phyloP scores from a whole-genome alignment of 2,888 invertebrate species.

The Octonoba sinensis region DNA sequence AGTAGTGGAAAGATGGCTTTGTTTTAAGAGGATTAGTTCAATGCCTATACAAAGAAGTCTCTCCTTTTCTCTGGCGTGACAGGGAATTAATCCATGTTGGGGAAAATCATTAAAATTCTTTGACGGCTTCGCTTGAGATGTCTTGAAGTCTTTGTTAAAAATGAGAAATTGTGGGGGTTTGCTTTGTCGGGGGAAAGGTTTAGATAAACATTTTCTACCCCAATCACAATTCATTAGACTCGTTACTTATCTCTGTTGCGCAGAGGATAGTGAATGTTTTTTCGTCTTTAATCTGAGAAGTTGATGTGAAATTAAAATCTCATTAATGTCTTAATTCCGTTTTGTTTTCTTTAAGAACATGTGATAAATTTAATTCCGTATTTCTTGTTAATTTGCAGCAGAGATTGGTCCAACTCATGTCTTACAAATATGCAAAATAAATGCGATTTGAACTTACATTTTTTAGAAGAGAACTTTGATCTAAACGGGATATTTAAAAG shows the following conservation, averaged over 20 bases:
- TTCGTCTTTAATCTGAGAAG: background rate
- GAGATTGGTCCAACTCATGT: too few species aligned
- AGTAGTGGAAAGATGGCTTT: slow-evolving; percentile 12
- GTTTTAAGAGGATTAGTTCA: slow-evolving; percentile 44
- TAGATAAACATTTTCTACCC: background rate
- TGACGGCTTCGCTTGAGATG: slow-evolving; percentile 14
- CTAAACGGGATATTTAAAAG: too few species aligned
- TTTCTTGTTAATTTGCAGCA: too few species aligned
- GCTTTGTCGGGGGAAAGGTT: background rate
- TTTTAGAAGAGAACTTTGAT: too few species aligned
- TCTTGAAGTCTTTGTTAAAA: slow-evolving; percentile 48
- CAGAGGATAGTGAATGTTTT: background rate
- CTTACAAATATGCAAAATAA: too few species aligned
- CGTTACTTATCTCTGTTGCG: background rate
- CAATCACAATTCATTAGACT: background rate
- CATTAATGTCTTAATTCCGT: too few species aligned
- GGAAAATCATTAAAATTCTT: slow-evolving; percentile 13
- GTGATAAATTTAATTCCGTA: too few species aligned
- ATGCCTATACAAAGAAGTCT: slow-evolving; percentile 1
- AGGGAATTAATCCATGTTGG: slow-evolving; percentile 30
- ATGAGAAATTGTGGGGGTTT: background rate
- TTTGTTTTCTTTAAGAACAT: too few species aligned
- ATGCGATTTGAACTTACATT: too few species aligned
- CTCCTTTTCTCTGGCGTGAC: background rate
- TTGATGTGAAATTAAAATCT: too few species aligned